phyloP scores from a whole-genome alignment of 2,113 vertebrate species.

The Ctenodactylus gundi region DNA sequence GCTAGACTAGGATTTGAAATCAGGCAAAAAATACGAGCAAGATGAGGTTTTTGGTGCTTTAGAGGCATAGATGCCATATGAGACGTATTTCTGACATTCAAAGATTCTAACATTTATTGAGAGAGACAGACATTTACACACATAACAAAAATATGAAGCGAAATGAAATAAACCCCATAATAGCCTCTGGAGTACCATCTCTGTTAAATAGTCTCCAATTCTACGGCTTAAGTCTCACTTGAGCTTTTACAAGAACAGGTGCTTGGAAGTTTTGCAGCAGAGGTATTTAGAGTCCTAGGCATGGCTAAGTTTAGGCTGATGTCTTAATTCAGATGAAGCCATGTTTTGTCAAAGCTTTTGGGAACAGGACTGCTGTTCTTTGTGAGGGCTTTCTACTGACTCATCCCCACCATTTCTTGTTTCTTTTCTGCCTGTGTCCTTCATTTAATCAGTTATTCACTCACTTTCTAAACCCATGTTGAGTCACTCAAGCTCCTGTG shows the following conservation, averaged over 20 bases:
- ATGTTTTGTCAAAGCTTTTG: neutral
- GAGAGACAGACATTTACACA: constrained; percentile 62
- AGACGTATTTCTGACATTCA: constrained; percentile 55
- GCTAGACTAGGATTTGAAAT: neutral
- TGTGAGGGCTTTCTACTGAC: neutral
- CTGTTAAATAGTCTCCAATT: constrained; percentile 43
- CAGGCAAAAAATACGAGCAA: constrained; percentile 22
- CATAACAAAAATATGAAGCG: constrained; percentile 62
- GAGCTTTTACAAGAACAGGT: constrained; percentile 24
- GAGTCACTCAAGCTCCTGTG: neutral
- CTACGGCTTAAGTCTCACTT: constrained; percentile 32
- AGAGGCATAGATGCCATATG: constrained; percentile 37
- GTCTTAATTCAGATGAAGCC: constrained; percentile 2
- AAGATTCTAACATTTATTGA: constrained; percentile 59
- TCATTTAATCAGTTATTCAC: neutral
- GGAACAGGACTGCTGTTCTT: neutral
- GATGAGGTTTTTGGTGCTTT: constrained; percentile 9
- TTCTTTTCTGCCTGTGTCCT: neutral
- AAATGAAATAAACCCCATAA: constrained; percentile 55
- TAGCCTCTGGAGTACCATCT: constrained; percentile 55
- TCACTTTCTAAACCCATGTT: neutral
- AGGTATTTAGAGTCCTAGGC: neutral
- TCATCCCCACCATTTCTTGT: neutral
- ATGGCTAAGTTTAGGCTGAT: neutral
- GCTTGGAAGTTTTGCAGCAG: constrained; percentile 19